A percentile compares a stretch with the other conserved stretches of the same genome.
phyloP scores from a whole-genome alignment of 2,888 invertebrate genomes.

The Palloptera scutellata region DNA sequence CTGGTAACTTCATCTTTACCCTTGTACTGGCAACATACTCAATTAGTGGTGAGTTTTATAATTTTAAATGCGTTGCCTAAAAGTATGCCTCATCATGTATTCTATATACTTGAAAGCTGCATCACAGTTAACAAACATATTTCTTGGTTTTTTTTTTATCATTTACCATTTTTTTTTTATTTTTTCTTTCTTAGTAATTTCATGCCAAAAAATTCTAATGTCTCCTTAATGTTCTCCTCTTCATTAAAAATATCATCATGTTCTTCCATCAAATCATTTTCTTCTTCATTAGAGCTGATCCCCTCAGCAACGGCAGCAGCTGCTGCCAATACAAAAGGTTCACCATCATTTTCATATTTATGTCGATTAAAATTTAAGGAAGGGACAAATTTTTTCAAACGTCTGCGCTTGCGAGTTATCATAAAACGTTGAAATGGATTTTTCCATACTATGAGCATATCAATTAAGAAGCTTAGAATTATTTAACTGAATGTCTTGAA shows the following conservation, averaged over 20 bases:
- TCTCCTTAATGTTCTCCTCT: constrained; percentile 38
- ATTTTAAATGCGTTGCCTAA: constrained; percentile 21
- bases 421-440: background rate
- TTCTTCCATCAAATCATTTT: constrained; percentile 41
- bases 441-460: background rate
- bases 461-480: too few species aligned
- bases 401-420: background rate
- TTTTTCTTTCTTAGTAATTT: constrained; percentile 36
- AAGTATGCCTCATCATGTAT: constrained; percentile 37
- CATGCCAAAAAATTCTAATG: constrained; percentile 39
- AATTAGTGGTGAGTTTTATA: background rate
- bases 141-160: background rate
- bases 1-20: too few species aligned
- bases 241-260: constrained; percentile 38
- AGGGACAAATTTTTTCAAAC: background rate
- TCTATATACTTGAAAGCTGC: background rate
- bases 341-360: constrained; percentile 9
- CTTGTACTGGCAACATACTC: background rate
- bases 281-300: constrained; percentile 39
- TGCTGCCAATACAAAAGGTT: constrained; percentile 43
- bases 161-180: constrained; percentile 7
- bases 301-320: constrained; percentile 47
- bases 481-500: too few species aligned
- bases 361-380: background rate
- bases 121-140: background rate